Evolutionary conservation across 53 echinoderm and acorn worm species (phyloP).

Genomic region (Temnopleurus reevesii): DNA sequence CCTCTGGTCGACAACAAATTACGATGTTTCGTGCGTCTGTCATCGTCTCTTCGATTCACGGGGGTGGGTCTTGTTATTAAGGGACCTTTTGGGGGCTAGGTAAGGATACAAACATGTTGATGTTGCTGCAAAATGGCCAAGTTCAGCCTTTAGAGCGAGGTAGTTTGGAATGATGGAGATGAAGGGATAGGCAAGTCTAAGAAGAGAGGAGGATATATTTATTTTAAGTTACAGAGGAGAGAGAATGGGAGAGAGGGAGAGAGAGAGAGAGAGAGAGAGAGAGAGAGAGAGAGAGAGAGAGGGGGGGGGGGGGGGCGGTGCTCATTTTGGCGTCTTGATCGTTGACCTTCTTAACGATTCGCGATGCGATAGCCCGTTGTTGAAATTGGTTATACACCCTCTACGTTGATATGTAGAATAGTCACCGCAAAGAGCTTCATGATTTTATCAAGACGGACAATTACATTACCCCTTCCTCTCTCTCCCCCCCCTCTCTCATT

Average conservation of each 20-base stretch:
- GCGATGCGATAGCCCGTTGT: background rate
- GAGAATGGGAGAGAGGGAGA: background rate
- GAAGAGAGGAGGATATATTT: background rate
- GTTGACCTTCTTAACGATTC: background rate
- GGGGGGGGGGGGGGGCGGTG: background rate
- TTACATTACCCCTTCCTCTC: too few species aligned
- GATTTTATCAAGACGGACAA: too few species aligned
- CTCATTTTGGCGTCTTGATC: background rate
- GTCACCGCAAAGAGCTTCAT: too few species aligned
- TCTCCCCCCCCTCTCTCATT: too few species aligned
- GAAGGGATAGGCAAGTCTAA: too few species aligned
- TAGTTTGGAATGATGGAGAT: too few species aligned
- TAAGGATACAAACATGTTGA: background rate
- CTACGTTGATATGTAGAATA: background rate
- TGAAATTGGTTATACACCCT: background rate
- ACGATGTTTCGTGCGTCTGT: constrained; percentile 13
- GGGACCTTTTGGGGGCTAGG: background rate
- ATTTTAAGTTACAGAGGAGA: background rate
- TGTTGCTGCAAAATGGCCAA: background rate
- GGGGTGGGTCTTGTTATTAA: background rate
- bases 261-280: background rate
- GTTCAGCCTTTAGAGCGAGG: background rate
- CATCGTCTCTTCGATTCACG: constrained; percentile 2
- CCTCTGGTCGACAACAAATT: constrained; percentile 38
- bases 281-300: background rate